Evolutionary conservation across 2,113 vertebrate genomes (phyloP).

Genomic region (Melospiza melodia): DNA sequence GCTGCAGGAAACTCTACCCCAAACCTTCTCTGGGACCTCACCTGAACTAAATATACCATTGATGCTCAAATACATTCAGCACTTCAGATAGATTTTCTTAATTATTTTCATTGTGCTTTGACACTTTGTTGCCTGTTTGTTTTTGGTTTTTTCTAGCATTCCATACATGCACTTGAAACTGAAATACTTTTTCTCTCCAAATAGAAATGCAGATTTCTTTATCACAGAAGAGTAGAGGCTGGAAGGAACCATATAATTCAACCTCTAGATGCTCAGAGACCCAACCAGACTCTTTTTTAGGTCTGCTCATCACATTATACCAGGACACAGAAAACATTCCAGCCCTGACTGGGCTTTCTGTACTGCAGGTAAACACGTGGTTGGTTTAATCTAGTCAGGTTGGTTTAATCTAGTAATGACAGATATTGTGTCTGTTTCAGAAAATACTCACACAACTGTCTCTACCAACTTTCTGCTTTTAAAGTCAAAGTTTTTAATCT

Average conservation of each 20-base stretch:
- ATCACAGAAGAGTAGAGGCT: not conserved
- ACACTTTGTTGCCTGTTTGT: not conserved
- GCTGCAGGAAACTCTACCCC: not conserved
- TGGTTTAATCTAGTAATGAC: constrained; percentile 42
- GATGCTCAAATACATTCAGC: not conserved
- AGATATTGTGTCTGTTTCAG: not conserved
- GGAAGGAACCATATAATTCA: not conserved
- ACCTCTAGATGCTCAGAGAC: not conserved
- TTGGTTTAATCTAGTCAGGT: constrained; percentile 34
- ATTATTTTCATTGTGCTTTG: not conserved
- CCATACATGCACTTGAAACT: not conserved
- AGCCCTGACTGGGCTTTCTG: not conserved
- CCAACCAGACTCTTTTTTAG: not conserved
- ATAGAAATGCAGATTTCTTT: not conserved
- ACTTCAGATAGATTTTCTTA: not conserved
- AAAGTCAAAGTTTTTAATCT: not conserved
- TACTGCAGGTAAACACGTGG: not conserved
- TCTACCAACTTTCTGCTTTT: not conserved
- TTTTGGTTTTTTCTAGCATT: too few species aligned
- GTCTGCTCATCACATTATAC: not conserved
- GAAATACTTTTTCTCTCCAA: not conserved
- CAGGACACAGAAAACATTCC: not conserved
- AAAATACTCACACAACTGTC: not conserved
- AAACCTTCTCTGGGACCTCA: not conserved
- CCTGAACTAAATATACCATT: not conserved